Base-by-base conservation (phyloP, 1,140 invertebrate genomes). In the Halyomorpha halys region DNA sequence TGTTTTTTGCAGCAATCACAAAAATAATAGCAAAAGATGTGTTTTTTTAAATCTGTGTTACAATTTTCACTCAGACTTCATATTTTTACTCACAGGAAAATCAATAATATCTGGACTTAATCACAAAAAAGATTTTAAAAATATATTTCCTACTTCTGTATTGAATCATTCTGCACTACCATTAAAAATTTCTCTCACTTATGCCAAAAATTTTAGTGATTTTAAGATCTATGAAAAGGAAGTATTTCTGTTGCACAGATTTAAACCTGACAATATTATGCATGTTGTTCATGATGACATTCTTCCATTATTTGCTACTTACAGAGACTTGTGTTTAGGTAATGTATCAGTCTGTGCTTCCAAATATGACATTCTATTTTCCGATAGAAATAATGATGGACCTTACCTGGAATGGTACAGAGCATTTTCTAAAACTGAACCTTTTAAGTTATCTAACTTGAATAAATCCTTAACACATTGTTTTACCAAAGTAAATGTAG, bases 231-330 rank as follows among this genome's bases (percentile, higher is more conserved):
- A 39, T 45, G 23, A 54, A 18, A 15, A 67, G 51, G 39, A 44
- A 51, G 56, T 65, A 14, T 69, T 69, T n/a, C 25, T 69, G 16
- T 23, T 72, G 9, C 56, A 66, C 23, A 71, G 80, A 21, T 82
- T 82, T 66, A 78, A 81, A 68, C 75, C 78, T 9, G 78, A 80
- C 66, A 82, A 82, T 70, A 70, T 81, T 16, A 81, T 82, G 80
- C 80, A 82, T 74, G 74, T 78, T 39, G 70, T 82, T 44, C 80
- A 82, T 72, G 80, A 82, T 72, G 80, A 82, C 69, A 64, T 82
- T 0, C 62, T 82, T 16, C 80, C 80, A 8, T 60, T 80, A 8
- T 76, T 71, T 70, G 61, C 71, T 23, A 79, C 77, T 19, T 70
- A 80, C 27, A 63, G 69, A 16, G 67, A 70, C 15, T 30, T 74